Base-by-base conservation (phyloP, 2,888 invertebrate species). In the Cheilosia vernalis region DNA sequence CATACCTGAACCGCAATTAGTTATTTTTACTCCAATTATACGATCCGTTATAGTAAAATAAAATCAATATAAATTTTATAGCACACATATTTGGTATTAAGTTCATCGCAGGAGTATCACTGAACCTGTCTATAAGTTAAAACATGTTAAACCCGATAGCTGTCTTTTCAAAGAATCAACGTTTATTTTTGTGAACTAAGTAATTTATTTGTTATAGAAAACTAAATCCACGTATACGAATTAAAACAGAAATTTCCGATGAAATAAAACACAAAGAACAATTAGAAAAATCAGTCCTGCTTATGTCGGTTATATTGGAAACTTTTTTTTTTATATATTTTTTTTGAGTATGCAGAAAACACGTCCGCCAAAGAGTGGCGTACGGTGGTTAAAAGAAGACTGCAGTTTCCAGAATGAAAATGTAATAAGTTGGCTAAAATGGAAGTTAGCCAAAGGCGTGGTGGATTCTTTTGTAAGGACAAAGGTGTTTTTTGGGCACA, bases 1-100 rank as follows among this genome's bases (percentile, higher is more conserved):
- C 78, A 67, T 67, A 83, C 76, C 70, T 81, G 40, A 58, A 64
- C 17, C 33, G 44, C 49, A 37, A 37, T 91, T 91, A 91, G 76
- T 89, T 87, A 88, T 90, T 90, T 90, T 90, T 90, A 92, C 89
- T 92, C 92, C 92, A 92, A 92, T 92, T 92, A 89, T 92, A 92
- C 81, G 91, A 92, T 88, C 92, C 92, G 90, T 92, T 92, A 87
- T 92, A 92, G 90, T 91, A 92, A 91, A 92, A 92, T 89, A 92
- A 91, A 90, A 92, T 92, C 90, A 92, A 90, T 90, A 92, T 91
- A 88, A 91, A 91, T 89, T 90, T 89, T 90, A 90, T 90, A 83
- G 89, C 89, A 90, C 90, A 90, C 91, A 91, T 91, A 89, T 92
- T 90, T 87, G 88, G 87, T 88, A 88, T 88, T 87, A 88, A 90